Base-by-base conservation (phyloP, 2,113 vertebrate genomes). In the Poecilia latipinna region DNA sequence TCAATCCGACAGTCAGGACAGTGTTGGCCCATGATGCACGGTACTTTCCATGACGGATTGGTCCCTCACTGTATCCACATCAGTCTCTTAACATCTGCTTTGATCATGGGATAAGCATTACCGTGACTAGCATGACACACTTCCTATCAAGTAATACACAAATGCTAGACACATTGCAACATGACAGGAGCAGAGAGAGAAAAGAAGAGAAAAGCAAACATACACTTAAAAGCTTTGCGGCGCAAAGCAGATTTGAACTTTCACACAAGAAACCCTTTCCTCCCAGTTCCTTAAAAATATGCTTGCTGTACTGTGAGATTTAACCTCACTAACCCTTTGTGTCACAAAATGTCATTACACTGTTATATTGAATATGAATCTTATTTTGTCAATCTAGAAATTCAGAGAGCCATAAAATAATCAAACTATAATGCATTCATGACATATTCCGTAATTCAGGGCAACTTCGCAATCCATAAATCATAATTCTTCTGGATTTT, bases 1-100 rank as follows among this genome's bases (percentile, higher is more conserved):
- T 72, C 68, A 72, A 84, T 65, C 83, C 91, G 90, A 92, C 88
- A 89, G 88, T 92, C 88, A 89, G 82, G 82, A 86, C 75, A 78
- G 74, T 74, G 76, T 88, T 85, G 84, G 89, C 89, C 87, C 80
- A 83, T 76, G 85, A 92, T 88, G 81, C 84, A 87, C 86, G 79
- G 81, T 84, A 87, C 87, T 80, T 87, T 89, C 85, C 76, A 63
- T 67, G 88, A 84, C 80, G 90, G 82, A 88, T 82, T 84, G 82
- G 76, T 83, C 86, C 74, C 44, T 75, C 70, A 82, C 74, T 84
- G 91, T 86, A 51, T 80, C 89, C 82, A 12, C 68, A 57, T 68
- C 28, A 44, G 73, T 75, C 86, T 78, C 75, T 39, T 17, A 65
- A 65, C 73, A 80, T 51, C 61, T 70, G 63, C 65, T 82, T 78